These are phyloP conservation scores for Sarcophaga bullata DNA, from an alignment of 1,140 invertebrate genomes.

Conservation along the genomic window DNA sequence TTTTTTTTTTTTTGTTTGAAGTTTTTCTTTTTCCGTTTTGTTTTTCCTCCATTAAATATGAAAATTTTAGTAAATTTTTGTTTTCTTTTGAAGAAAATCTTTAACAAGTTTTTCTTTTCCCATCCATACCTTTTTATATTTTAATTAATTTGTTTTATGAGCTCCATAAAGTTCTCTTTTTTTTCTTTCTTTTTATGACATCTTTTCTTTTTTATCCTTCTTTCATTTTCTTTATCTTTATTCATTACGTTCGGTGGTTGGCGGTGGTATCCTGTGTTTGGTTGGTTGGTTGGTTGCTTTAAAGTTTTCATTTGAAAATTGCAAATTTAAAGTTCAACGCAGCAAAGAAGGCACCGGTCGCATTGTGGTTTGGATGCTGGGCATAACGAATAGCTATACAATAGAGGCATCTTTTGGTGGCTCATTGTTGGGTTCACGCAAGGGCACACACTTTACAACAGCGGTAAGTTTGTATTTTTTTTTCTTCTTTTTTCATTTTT, in stretches of 20 bases:
- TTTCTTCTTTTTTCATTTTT: no score
- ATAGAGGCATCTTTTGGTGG: conserved; percentile 95
- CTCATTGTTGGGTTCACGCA: conserved; percentile 80
- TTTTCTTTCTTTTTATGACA: conserved; percentile 24
- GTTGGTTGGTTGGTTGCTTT: conserved; percentile 53
- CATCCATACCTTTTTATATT: background rate
- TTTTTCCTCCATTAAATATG: no score
- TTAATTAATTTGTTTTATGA: conserved; percentile 28
- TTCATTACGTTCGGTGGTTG: background rate
- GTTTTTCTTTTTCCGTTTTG: background rate
- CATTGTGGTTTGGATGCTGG: conserved; percentile 94
- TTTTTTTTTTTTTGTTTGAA: background rate
- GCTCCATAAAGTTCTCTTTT: background rate
- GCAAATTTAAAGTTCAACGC: conserved; percentile 92
- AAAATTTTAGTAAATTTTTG: no score
- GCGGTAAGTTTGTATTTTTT: conserved; percentile 50
- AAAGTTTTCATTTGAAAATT: conserved; percentile 92
- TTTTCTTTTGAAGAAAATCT: background rate
- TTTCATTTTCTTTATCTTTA: background rate
- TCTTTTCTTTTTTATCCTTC: conserved; percentile 1
- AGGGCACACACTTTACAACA: conserved; percentile 86
- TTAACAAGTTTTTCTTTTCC: background rate
- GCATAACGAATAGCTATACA: conserved; percentile 92
- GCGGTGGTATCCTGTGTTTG: conserved; percentile 32
- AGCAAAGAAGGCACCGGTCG: conserved; percentile 93